Evolutionary conservation across 2,113 vertebrate species (phyloP), one percentile per base, ranked within the genome.

Genomic region (Cranoglanis bouderius): DNA sequence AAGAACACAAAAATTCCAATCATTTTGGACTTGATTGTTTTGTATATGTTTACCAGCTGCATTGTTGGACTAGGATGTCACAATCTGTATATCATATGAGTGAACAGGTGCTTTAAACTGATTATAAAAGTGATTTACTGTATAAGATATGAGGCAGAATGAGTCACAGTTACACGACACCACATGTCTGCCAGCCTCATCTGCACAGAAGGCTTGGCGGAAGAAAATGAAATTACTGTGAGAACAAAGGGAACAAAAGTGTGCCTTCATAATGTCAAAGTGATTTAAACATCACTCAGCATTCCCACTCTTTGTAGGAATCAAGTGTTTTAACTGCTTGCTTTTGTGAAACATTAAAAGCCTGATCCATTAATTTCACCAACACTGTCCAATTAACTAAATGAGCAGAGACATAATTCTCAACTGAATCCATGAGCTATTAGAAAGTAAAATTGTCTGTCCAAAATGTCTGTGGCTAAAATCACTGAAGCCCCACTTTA

Each of bases 331-430:
- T 72, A 92, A 91, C 85, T 84, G 87, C 70, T 75, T 82, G 77
- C 82, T 51, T 26, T n/a, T 72, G 46, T 72, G 82, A 88, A 89
- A 88, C 80, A 89, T 90, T 87, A 91, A 84, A 70, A 87, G 80
- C 57, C 43, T 86, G 80, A 91, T 85, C 87, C 85, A 90, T 91
- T 89, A 81, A 90, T 84, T 81, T 89, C 74, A 1, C 82, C 83
- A 43, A 87, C 75, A 87, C 29, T 75, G 51, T 87, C 85, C 90
- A 90, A 90, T 93, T 91, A 91, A 55, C 84, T 91, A 91, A 91
- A 91, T 90, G 87, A 91, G 67, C 35, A 82, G 55, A 29, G 77
- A 81, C 26, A 19, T 53, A 53, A 51, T 38, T 53, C 49, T 32
- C 77, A 19, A 1, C 14, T 4, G 14, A 53, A 32, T 80, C 26